Percentiles rank a stretch among this genome's conserved stretches.
Conservation (phyloP, 2,797 vertebrate genomes). For the Mus caroli region DNA sequence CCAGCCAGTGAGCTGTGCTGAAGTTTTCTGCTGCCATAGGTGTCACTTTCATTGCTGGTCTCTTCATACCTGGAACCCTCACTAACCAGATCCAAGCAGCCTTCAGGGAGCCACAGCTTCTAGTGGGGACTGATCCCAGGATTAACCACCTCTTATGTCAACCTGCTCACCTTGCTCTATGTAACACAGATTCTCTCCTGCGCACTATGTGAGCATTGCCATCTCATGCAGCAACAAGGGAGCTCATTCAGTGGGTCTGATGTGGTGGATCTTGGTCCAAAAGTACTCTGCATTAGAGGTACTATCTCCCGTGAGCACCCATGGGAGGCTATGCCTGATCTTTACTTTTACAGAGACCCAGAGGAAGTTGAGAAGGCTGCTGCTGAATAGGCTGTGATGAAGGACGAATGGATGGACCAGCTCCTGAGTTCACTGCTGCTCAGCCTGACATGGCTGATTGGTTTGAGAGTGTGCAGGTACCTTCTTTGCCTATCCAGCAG, state of each 20-base stretch:
- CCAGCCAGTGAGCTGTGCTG: neutral
- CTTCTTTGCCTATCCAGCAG: neutral
- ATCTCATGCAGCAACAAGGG: neutral
- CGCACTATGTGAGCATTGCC: neutral
- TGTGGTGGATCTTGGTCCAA: neutral
- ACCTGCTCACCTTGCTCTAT: neutral
- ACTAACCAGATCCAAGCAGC: neutral
- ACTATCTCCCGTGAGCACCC: neutral
- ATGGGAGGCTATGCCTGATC: neutral
- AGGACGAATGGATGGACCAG: neutral
- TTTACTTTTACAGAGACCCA: neutral
- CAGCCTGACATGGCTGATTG: neutral
- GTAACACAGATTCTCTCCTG: neutral
- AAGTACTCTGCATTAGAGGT: neutral
- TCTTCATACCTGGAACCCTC: neutral
- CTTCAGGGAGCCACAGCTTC: neutral
- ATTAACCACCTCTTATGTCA: neutral
- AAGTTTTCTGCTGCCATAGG: neutral
- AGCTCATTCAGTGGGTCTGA: neutral
- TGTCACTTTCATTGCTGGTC: neutral
- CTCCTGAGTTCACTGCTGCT: neutral
- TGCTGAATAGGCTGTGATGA: neutral
- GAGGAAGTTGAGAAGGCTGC: neutral
- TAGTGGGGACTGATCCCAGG: neutral
- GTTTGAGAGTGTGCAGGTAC: neutral